Conservation (phyloP, 2,888 invertebrate species). For the Mycalesis mineus region DNA sequence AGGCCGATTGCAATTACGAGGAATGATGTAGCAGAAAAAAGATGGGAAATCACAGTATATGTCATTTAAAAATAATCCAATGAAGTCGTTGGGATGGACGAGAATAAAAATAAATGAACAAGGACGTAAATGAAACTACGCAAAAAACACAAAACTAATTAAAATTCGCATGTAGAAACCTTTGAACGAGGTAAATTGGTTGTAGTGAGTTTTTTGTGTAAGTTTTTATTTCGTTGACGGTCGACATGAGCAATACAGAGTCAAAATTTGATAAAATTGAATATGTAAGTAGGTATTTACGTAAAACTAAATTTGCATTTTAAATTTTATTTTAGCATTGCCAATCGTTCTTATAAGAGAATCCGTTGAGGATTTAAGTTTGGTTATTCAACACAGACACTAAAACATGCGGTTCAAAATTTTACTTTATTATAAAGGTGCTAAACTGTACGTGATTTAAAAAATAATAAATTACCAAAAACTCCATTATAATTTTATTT, state of each 20-base stretch:
- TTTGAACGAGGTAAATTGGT: not conserved
- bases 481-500: too few relatives aligned
- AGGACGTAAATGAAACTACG: not conserved
- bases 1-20: not conserved
- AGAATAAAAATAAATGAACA: not conserved
- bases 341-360: not conserved
- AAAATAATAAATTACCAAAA: too few relatives aligned
- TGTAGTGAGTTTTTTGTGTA: not conserved
- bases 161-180: not conserved
- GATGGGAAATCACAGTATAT: not conserved
- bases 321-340: not conserved
- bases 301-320: not conserved
- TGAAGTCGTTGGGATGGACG: not conserved
- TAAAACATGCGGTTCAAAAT: too few relatives aligned
- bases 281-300: not conserved
- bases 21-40: not conserved
- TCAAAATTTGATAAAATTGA: not conserved
- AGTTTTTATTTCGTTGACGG: not conserved
- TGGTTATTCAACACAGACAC: not conserved
- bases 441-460: too few relatives aligned
- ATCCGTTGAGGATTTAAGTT: not conserved
- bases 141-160: constrained; percentile 1
- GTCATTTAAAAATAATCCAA: not conserved
- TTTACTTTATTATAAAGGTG: too few relatives aligned
- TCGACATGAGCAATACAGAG: not conserved